A percentile compares a stretch with the other conserved stretches of the same genome.
Evolutionary conservation across 2,113 vertebrate species (phyloP).

Genomic region (western clawed frog (Xenopus tropicalis)): DNA sequence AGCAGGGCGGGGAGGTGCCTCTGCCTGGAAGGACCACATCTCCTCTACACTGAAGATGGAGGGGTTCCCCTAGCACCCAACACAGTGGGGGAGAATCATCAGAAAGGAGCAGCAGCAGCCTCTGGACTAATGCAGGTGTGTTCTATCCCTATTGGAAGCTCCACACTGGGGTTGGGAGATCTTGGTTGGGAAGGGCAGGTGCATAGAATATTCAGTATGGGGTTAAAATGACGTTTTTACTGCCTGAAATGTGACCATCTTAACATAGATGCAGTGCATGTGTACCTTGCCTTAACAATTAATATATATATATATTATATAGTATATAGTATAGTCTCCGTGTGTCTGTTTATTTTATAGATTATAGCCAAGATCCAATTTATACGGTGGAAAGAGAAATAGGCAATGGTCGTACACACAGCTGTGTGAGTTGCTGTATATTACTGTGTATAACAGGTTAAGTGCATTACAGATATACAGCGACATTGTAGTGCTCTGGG

Average conservation of each 20-base stretch:
- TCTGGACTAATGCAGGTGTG: conserved; percentile 29
- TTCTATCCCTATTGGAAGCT: background rate
- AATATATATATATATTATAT: background rate
- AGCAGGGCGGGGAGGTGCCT: conserved; percentile 30
- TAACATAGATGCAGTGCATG: conserved; percentile 9
- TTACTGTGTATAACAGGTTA: too few relatives aligned
- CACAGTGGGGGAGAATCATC: background rate
- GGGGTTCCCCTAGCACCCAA: conserved; percentile 18
- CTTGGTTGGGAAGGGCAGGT: conserved; percentile 28
- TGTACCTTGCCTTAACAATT: too few relatives aligned
- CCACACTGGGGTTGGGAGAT: background rate
- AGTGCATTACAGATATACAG: too few relatives aligned
- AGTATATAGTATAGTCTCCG: too few relatives aligned
- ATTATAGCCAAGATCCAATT: background rate
- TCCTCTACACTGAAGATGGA: conserved; percentile 35
- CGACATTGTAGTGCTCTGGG: background rate
- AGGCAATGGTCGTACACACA: too few relatives aligned
- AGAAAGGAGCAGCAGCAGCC: background rate
- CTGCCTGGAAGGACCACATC: conserved; percentile 26
- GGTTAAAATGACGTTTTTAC: conserved; percentile 1
- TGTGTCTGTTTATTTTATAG: background rate
- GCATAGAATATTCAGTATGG: conserved; percentile 20
- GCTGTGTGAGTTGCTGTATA: too few relatives aligned
- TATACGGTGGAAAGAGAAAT: too few relatives aligned
- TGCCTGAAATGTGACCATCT: conserved; percentile 1